Base-by-base conservation (phyloP, 2,797 vertebrate species). In the Rhinella marina region DNA sequence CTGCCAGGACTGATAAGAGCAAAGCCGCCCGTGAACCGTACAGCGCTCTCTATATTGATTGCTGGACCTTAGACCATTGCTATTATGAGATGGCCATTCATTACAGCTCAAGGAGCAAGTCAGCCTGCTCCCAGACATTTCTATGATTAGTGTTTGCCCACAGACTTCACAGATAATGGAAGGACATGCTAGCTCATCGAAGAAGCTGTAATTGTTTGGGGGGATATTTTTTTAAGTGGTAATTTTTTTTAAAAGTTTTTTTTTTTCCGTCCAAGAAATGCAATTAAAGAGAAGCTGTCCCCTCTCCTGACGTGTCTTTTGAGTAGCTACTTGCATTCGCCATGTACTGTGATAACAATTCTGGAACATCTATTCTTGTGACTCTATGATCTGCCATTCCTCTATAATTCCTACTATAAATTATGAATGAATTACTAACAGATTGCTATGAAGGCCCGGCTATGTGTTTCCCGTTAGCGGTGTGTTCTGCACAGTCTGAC, bases 1-100 rank as follows among this genome's bases (percentile, higher is more conserved):
- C 92, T 95, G 94, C 77, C 90, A 87, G 79, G 91, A 90, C 64
- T 1, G 92, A 94, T 94, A 93, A 94, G 91, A 88, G 90, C 88
- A 66, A 88, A 77, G 88, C 6, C 8, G 89, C 87, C 56, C 90
- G 88, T 87, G 87, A 93, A 90, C 90, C 86, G 61, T 84, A 89
- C 90, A 85, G 90, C 82, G 90, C 86, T 90, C 84, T 90, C 89
- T 88, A 41, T 91, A 92, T 92, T 93, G 92, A 94, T 93, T 93
- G 89, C 89, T 84, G 85, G 66, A 87, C 92, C 90, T 92, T 89
- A 91, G 92, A 90, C 83, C 86, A 92, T 48, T 72, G 82, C 90
- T 90, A 19, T 90, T 92, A 90, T 87, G 90, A 88, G 88, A 82
- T 87, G 86, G 68, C 87, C 89, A 91, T 94, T 93, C 88, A 93